phyloP scores from a whole-genome alignment of 2,113 vertebrate species.

The Antechinus flavipes region DNA sequence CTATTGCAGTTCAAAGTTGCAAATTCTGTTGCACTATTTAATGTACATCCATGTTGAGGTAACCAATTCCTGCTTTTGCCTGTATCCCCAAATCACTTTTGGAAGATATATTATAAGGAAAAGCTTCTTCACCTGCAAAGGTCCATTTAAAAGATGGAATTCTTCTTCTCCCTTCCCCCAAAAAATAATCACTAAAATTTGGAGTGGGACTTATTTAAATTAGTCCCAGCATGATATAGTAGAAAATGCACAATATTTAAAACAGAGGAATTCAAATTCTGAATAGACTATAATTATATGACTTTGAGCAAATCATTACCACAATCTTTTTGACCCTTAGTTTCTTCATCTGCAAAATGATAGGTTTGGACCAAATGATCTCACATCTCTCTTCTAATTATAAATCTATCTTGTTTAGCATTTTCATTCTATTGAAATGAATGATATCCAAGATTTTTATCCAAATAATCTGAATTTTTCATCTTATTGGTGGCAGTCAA shows the following conservation, averaged over 20 bases:
- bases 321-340: neutral
- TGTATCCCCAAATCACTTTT: neutral
- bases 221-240: neutral
- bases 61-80: neutral
- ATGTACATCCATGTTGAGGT: neutral
- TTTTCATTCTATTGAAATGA: slow-evolving; percentile 19
- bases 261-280: neutral
- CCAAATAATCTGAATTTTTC: neutral
- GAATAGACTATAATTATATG: neutral
- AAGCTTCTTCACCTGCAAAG: slow-evolving; percentile 3
- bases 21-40: neutral
- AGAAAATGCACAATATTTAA: neutral
- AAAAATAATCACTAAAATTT: neutral
- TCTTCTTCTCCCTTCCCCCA: neutral
- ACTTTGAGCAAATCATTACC: neutral
- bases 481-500: neutral
- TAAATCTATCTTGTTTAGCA: neutral
- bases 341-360: slow-evolving; percentile 14
- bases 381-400: neutral
- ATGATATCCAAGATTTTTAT: neutral
- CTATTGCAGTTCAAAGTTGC: slow-evolving; percentile 25
- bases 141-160: neutral
- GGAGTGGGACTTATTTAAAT: neutral
- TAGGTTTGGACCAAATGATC: neutral
- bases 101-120: neutral